These are phyloP conservation scores for Squalus acanthias DNA, from an alignment of 2,797 vertebrate species.

Conservation along the genomic window DNA sequence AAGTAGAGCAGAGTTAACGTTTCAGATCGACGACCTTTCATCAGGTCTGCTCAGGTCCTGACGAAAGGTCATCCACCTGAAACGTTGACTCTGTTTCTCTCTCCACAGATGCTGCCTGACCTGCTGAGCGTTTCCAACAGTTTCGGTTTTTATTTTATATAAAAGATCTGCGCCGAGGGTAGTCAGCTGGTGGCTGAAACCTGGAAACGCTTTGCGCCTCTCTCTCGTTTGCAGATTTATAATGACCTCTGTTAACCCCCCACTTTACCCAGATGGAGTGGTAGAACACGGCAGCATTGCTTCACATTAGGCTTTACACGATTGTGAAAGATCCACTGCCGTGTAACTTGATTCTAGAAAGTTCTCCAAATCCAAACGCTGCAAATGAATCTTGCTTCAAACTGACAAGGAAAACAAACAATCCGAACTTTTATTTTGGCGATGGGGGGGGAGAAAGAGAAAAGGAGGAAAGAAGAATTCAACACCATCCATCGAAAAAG, in stretches of 20 bases:
- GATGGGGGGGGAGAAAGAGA: too few relatives aligned
- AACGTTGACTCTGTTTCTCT: neutral
- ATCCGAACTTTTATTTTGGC: neutral
- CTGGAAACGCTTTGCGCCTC: too few relatives aligned
- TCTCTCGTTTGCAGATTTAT: too few relatives aligned
- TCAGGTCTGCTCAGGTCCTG: neutral
- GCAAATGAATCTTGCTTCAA: neutral
- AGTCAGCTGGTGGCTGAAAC: too few relatives aligned
- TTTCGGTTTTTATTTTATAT: too few relatives aligned
- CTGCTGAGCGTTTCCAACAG: too few relatives aligned
- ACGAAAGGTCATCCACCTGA: neutral
- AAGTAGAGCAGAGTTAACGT: neutral
- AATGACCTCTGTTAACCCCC: too few relatives aligned
- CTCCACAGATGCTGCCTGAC: neutral
- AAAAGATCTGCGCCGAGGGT: too few relatives aligned
- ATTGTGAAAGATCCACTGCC: neutral
- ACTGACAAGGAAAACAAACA: neutral
- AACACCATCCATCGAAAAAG: neutral
- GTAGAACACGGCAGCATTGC: neutral
- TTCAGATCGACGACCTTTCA: neutral
- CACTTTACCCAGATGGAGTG: neutral
- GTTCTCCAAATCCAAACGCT: neutral
- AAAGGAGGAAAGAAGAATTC: neutral
- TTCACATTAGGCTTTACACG: neutral
- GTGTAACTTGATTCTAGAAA: neutral